Percentiles rank a stretch among this genome's conserved stretches.
phyloP scores from a whole-genome alignment of 2,888 invertebrate species.

The Rhodophaea formosa region DNA sequence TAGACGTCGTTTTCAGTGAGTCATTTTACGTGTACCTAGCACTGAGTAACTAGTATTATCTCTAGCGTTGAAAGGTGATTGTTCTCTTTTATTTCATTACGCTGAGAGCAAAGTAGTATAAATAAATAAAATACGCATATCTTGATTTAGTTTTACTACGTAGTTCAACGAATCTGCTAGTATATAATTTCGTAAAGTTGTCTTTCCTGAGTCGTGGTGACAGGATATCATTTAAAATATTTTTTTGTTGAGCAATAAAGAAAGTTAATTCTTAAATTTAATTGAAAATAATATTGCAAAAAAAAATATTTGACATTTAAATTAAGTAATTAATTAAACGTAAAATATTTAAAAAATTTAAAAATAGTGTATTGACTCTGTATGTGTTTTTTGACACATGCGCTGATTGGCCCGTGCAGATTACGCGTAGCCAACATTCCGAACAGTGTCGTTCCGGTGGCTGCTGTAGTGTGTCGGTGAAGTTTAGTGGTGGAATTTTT shows the following conservation, averaged over 20 bases:
- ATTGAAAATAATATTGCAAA: neutral
- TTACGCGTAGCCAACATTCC: constrained; percentile 72
- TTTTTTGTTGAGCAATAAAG: neutral
- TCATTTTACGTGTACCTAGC: constrained; percentile 19
- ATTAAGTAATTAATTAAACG: neutral
- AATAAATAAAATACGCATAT: constrained; percentile 38
- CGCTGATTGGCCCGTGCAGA: constrained; percentile 70
- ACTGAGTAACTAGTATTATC: constrained; percentile 20
- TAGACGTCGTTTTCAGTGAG: constrained; percentile 46
- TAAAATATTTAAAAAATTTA: constrained; percentile 15
- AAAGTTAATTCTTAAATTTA: neutral
- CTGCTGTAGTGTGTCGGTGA: constrained; percentile 78
- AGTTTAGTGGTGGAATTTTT: constrained; percentile 76
- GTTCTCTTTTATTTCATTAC: constrained; percentile 52
- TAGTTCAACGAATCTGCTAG: constrained; percentile 45
- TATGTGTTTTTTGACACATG: constrained; percentile 71
- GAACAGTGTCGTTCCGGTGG: constrained; percentile 79
- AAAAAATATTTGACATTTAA: neutral
- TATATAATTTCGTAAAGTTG: constrained; percentile 51
- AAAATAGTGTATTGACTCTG: constrained; percentile 54
- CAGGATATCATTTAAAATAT: neutral
- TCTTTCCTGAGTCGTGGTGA: constrained; percentile 37
- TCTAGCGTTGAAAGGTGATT: constrained; percentile 33
- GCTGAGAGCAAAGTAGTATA: constrained; percentile 37
- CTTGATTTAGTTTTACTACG: constrained; percentile 33